phyloP scores from a whole-genome alignment of 2,113 vertebrate species.

The cat (Felis catus) region DNA sequence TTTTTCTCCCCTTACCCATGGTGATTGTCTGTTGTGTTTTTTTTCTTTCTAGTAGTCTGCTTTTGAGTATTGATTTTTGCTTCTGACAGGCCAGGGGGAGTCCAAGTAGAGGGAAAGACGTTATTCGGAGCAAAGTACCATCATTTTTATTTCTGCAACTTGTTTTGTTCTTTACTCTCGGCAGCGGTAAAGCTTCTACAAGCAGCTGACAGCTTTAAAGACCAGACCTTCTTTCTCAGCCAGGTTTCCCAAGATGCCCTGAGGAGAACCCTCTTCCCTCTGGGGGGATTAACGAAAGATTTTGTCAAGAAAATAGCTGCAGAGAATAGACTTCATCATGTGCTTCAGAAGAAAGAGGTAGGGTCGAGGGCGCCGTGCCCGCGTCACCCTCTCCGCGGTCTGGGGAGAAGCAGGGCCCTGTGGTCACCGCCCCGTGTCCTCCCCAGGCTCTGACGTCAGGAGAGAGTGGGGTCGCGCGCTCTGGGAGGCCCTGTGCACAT shows the following conservation, averaged over 20 bases:
- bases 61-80: not conserved
- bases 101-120: not conserved
- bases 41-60: no score
- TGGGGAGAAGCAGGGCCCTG: no score
- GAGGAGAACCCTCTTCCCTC: slow-evolving; percentile 92
- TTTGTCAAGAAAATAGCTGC: slow-evolving; percentile 96
- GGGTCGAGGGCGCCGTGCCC: fast-evolving
- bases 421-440: not conserved
- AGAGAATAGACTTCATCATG: slow-evolving; percentile 92
- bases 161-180: slow-evolving; percentile 65
- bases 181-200: slow-evolving; percentile 92
- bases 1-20: fast-evolving
- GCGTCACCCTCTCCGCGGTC: fast-evolving
- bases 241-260: slow-evolving; percentile 95
- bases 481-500: fast-evolving
- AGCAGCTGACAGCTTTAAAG: slow-evolving; percentile 93
- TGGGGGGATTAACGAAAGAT: slow-evolving; percentile 95
- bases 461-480: fast-evolving
- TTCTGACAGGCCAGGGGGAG: not conserved
- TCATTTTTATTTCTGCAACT: not conserved
- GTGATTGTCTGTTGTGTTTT: not conserved
- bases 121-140: not conserved
- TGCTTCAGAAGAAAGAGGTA: slow-evolving; percentile 96
- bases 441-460: not conserved
- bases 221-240: slow-evolving; percentile 99